Evolutionary conservation across 1,140 invertebrate genomes (phyloP).

Genomic region (Thaumatotibia leucotreta): DNA sequence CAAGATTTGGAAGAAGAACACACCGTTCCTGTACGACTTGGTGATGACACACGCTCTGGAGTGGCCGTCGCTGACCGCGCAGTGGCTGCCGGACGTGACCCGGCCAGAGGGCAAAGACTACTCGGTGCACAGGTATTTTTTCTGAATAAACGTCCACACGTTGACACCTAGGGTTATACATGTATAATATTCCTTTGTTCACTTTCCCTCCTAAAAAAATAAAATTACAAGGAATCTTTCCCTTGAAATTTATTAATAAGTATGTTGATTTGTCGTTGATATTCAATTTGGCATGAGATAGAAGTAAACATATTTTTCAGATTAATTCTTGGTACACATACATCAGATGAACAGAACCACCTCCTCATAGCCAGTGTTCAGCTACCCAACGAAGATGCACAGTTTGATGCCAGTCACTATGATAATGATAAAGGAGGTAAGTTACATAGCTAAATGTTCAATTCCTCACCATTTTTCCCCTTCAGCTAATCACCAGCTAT

Average conservation of each 20-base stretch:
- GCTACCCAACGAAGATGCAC: slow-evolving; percentile 98
- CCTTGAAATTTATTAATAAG: not conserved
- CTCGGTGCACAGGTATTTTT: slow-evolving; percentile 89
- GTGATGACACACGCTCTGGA: slow-evolving; percentile 99
- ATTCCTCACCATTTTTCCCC: not conserved
- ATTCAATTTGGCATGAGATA: not conserved
- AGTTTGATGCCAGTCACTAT: slow-evolving; percentile 99
- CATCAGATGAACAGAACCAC: slow-evolving; percentile 99
- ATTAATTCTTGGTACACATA: slow-evolving; percentile 99
- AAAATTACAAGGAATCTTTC: not conserved
- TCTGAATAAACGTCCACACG: not conserved
- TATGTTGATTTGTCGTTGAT: not conserved
- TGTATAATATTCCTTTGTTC: slow-evolving; percentile 4
- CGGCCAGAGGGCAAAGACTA: slow-evolving; percentile 99
- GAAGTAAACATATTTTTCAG: slow-evolving; percentile 26
- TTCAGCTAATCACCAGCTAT: too few species aligned
- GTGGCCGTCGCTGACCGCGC: slow-evolving; percentile 98
- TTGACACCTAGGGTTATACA: not conserved
- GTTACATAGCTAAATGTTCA: slow-evolving; percentile 20
- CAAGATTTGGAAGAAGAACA: slow-evolving; percentile 99
- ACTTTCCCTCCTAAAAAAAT: slow-evolving; percentile 1
- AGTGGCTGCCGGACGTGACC: slow-evolving; percentile 99
- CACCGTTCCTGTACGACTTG: slow-evolving; percentile 97
- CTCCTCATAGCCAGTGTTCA: slow-evolving; percentile 98
- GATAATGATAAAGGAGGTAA: slow-evolving; percentile 97